Evolutionary conservation across 2,797 vertebrate species (phyloP).

Genomic region (Sciurus vulgaris): DNA sequence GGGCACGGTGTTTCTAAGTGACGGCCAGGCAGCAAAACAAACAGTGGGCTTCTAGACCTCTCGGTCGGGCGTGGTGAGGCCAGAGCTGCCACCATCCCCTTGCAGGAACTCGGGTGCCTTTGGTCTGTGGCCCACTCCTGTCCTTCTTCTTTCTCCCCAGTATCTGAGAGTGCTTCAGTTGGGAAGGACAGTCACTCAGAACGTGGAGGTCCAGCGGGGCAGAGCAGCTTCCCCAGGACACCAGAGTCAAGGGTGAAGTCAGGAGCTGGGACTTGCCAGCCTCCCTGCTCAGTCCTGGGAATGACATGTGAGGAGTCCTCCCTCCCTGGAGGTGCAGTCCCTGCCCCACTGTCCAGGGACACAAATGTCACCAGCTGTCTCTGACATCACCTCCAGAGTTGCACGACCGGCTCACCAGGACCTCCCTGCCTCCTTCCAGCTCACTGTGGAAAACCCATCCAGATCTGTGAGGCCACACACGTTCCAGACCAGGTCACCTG

Average conservation of each 20-base stretch:
- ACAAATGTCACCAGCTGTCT: not conserved
- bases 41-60: not conserved
- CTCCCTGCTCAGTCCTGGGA: not conserved
- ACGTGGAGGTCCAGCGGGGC: too few species aligned
- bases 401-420: not conserved
- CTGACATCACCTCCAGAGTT: not conserved
- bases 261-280: not conserved
- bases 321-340: not conserved
- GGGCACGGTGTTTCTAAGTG: not conserved
- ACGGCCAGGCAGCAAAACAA: not conserved
- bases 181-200: not conserved
- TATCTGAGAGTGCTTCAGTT: rapidly evolving
- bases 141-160: too few species aligned
- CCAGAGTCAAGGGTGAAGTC: not conserved
- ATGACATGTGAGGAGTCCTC: rapidly evolving
- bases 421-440: not conserved
- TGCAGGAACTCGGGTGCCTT: too few species aligned
- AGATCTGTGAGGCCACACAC: too few species aligned
- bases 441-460: too few species aligned
- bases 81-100: rapidly evolving
- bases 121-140: not conserved
- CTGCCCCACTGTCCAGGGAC: not conserved
- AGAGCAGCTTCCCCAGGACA: not conserved
- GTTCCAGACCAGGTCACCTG: not conserved
- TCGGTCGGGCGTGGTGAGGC: not conserved